Evolutionary conservation across 2,113 vertebrate species (phyloP).

Genomic region (Sturnira hondurensis): DNA sequence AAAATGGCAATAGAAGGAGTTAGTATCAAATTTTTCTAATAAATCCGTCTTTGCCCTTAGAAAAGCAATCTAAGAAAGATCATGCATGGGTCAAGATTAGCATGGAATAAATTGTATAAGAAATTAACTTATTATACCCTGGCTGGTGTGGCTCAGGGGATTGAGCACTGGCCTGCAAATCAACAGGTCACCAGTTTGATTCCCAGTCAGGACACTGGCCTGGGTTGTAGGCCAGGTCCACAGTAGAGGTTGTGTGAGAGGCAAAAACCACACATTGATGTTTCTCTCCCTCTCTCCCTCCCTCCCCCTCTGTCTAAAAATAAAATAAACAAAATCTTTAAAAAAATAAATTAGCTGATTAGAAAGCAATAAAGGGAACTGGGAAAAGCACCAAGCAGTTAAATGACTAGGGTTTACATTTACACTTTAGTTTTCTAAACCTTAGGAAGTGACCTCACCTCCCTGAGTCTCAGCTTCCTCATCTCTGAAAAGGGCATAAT

Average conservation of each 20-base stretch:
- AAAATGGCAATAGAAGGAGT: background rate
- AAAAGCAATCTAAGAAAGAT: background rate
- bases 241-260: no score
- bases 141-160: no score
- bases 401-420: background rate
- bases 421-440: conserved; percentile 27
- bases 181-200: no score
- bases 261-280: no score
- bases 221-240: no score
- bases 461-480: background rate
- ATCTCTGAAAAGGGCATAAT: background rate
- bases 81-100: background rate
- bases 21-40: background rate
- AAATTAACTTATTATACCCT: background rate
- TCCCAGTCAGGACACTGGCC: no score
- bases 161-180: no score
- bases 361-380: background rate
- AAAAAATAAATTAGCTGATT: no score
- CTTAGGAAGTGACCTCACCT: background rate
- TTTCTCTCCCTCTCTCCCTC: no score
- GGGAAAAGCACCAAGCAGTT: background rate
- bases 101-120: background rate
- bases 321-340: no score
- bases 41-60: background rate
- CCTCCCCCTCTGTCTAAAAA: no score